Percentiles rank a stretch among this genome's conserved stretches.
Evolutionary conservation across 1,140 invertebrate species (phyloP).

Genomic region (Polypedilum vanderplanki): DNA sequence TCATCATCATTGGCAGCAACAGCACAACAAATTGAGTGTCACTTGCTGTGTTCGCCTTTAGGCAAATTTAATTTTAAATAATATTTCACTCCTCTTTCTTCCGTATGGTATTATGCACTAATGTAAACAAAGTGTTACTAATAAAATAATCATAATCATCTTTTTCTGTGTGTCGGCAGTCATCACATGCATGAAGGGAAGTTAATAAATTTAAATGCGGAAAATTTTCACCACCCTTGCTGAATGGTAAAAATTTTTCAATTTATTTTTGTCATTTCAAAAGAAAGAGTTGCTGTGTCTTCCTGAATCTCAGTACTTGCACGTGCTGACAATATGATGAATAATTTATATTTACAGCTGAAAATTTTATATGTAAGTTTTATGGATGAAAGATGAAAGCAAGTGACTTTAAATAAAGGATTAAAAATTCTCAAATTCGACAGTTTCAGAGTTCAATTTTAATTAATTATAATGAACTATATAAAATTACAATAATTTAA

Average conservation of each 20-base stretch:
- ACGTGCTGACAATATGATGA: slow-evolving; percentile 20
- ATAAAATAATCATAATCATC: slow-evolving; percentile 27
- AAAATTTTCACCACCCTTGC: background rate
- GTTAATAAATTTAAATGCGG: slow-evolving; percentile 26
- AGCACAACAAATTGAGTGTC: slow-evolving; percentile 15
- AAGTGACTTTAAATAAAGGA: background rate
- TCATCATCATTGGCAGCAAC: background rate
- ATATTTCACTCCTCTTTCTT: background rate
- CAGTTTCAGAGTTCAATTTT: too few species aligned
- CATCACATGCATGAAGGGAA: background rate
- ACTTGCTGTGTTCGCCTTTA: background rate
- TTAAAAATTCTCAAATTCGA: too few species aligned
- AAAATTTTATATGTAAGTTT: background rate
- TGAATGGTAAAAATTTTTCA: background rate
- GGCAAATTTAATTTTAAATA: slow-evolving; percentile 4
- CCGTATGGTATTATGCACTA: background rate
- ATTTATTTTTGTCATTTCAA: background rate
- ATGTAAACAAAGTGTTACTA: slow-evolving; percentile 28
- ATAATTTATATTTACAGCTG: background rate
- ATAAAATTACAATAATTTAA: too few species aligned
- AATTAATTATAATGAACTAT: too few species aligned
- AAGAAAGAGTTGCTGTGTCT: too few species aligned
- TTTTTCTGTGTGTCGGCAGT: background rate
- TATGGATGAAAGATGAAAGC: background rate
- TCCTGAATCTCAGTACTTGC: background rate